Conservation (phyloP, 2,797 vertebrate genomes). For the Cossypha heuglini region DNA sequence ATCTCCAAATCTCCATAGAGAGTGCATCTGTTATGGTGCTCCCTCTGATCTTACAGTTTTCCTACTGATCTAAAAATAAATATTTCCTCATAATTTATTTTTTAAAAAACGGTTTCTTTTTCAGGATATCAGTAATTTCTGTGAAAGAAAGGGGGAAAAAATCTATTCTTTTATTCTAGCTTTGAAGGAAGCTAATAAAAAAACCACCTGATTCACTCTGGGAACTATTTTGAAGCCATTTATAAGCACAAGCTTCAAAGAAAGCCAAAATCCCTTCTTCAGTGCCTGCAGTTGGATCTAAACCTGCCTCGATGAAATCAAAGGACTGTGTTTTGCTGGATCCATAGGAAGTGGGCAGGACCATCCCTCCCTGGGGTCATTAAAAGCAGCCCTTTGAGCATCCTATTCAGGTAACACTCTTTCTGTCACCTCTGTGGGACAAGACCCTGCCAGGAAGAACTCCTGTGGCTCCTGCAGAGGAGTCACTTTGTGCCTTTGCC, state of each 20-base stretch:
- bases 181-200: conserved; percentile 19
- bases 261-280: not conserved
- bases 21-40: not conserved
- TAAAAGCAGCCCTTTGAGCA: not conserved
- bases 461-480: not conserved
- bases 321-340: not conserved
- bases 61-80: conserved; percentile 17
- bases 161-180: not conserved
- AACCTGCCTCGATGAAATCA: not conserved
- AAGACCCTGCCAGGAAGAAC: not conserved
- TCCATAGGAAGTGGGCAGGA: not conserved
- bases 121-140: not conserved
- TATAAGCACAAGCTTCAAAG: conserved; percentile 1
- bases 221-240: conserved; percentile 14
- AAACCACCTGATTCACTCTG: not conserved
- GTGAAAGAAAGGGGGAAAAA: not conserved
- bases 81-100: not conserved
- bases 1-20: conserved; percentile 36
- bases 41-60: conserved; percentile 9
- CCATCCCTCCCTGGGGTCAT: not conserved
- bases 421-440: not conserved
- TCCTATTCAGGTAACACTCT: not conserved
- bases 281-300: not conserved
- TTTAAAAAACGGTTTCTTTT: not conserved
- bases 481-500: not conserved